phyloP scores from a whole-genome alignment of 2,888 invertebrate genomes.

The Tanytarsus gracilentus region DNA sequence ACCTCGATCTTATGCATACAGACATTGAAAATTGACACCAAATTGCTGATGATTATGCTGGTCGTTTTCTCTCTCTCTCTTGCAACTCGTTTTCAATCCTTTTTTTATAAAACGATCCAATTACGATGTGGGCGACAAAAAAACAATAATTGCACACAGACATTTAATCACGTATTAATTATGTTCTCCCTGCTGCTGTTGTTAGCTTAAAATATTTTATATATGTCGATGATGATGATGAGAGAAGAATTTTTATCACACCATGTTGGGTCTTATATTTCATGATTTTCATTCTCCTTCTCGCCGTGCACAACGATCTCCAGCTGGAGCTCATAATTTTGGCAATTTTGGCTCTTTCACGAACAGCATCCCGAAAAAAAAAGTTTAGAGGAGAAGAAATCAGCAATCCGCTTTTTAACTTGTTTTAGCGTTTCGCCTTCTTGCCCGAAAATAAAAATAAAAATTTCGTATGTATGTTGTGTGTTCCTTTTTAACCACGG shows the following conservation, averaged over 20 bases:
- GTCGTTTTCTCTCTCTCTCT: not conserved
- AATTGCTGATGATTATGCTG: not conserved
- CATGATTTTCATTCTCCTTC: not conserved
- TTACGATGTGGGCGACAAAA: constrained; percentile 7
- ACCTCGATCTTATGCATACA: not conserved
- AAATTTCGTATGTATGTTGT: too few species aligned
- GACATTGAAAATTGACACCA: constrained; percentile 7
- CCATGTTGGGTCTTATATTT: not conserved
- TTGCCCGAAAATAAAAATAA: not conserved
- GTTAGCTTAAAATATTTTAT: too few species aligned
- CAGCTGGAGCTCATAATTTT: constrained; percentile 11
- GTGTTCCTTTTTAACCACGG: not conserved
- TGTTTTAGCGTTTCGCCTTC: constrained; percentile 1
- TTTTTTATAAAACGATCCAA: too few species aligned
- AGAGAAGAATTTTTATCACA: constrained; percentile 11
- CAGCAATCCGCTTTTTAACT: constrained; percentile 3
- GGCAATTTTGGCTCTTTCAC: not conserved
- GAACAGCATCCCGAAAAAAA: not conserved
- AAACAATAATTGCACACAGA: constrained; percentile 3
- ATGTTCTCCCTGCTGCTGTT: not conserved
- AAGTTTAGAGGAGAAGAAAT: not conserved
- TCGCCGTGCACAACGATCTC: not conserved
- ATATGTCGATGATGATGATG: constrained; percentile 1
- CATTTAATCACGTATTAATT: constrained; percentile 5
- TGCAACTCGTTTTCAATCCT: too few species aligned